Base-by-base conservation (phyloP, 2,797 vertebrate species). In the Gorsachius magnificus region DNA sequence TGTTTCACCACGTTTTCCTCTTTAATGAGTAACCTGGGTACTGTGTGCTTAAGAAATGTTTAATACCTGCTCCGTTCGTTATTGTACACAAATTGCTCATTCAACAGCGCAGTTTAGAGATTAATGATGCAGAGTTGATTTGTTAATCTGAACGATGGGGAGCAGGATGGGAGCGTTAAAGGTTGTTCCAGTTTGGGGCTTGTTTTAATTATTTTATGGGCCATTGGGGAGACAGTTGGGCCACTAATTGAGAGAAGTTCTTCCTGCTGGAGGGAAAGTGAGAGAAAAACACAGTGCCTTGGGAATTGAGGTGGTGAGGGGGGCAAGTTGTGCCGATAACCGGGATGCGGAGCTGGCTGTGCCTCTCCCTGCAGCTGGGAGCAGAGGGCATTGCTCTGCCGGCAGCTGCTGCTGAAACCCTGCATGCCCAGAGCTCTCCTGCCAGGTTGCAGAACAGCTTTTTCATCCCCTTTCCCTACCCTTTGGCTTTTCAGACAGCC, bases 71-170 rank as follows among this genome's bases (percentile, higher is more conserved):
- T 71, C 72, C 2, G 4, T 90, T 83, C 33, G 69, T 89, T 91
- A 54, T 70, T 68, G 77, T 63, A 48, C 89, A 66, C 95, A 95
- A 92, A 95, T 91, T 89, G 87, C 90, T 97, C 95, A 29, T 96
- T 96, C 88, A 90, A 19, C 96, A 98, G 97, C 97, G 75, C 97
- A 96, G 97, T 98, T 97, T 97, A 94, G 97, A 98, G 97, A 97
- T 96, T 87, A 93, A 93, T 95, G 92, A 89, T 94, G 93, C 69
- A 95, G 95, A 86, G 79, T 72, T 96, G 76, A 96, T 89, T 95
- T 94, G 95, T 88, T 95, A 78, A 94, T 95, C 80, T 92, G 89
- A 92, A 19, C 20, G 7, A 22, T 33, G 31, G 82, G 83, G 64
- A 77, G 65, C 9, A 1, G 89, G 50, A 36, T 2, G 4, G 68